Evolutionary conservation across 2,113 vertebrate species (phyloP).

Genomic region (Psittacula cyanocephala): DNA sequence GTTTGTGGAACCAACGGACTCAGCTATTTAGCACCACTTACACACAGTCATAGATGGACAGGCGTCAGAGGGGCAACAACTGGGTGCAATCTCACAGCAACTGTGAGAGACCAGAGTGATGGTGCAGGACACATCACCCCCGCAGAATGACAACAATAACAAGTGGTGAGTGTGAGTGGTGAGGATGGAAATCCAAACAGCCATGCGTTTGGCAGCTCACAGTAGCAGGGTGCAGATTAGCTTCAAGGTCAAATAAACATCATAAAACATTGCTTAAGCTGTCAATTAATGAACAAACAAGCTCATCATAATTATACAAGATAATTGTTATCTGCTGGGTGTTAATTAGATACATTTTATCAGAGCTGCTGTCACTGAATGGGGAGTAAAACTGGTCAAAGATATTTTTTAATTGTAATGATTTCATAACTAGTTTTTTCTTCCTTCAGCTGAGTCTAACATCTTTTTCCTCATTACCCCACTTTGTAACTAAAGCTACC

Average conservation of each 20-base stretch:
- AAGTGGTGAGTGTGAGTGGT: neutral
- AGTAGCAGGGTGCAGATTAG: neutral
- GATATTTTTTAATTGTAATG: neutral
- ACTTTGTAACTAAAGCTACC: neutral
- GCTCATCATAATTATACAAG: constrained; percentile 43
- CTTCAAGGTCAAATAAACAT: constrained; percentile 58
- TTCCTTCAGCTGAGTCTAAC: neutral
- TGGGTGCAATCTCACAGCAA: neutral
- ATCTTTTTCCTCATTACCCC: neutral
- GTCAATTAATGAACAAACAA: constrained; percentile 63
- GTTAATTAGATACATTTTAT: constrained; percentile 61
- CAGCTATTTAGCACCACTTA: neutral
- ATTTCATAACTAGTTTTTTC: constrained; percentile 3
- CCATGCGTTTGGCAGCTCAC: neutral
- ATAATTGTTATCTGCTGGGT: constrained; percentile 61
- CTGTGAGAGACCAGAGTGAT: neutral
- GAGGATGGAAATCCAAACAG: neutral
- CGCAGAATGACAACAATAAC: neutral
- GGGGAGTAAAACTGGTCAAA: constrained; percentile 12
- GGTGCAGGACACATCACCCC: neutral
- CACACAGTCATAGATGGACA: neutral
- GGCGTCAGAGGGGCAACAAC: neutral
- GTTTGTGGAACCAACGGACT: neutral
- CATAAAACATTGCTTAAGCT: constrained; percentile 49
- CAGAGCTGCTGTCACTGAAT: constrained; percentile 19